phyloP scores from a whole-genome alignment of 1,140 invertebrate genomes.

The Drosophila eugracilis region DNA sequence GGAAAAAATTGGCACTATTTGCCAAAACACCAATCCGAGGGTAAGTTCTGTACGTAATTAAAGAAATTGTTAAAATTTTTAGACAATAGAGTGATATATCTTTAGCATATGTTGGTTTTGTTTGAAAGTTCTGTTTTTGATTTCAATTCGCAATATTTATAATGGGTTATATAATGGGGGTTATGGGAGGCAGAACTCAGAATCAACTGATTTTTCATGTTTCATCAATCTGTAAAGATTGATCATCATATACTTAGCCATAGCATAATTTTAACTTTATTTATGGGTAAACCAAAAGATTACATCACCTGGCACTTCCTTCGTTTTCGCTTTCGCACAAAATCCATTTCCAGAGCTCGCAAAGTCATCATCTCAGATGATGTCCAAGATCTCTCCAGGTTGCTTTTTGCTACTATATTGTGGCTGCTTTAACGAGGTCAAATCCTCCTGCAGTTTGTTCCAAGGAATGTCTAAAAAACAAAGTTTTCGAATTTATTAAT shows the following conservation, averaged over 20 bases:
- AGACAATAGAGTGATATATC: too few species aligned
- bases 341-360: background rate
- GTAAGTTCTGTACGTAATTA: background rate
- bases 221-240: too few species aligned
- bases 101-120: background rate
- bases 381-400: background rate
- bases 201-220: too few species aligned
- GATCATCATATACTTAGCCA: too few species aligned
- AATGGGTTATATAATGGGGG: background rate
- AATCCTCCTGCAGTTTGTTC: too few species aligned
- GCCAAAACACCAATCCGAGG: constrained; percentile 3
- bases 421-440: background rate
- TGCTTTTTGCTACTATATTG: background rate
- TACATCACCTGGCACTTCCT: background rate
- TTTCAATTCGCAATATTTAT: background rate
- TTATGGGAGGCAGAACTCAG: background rate
- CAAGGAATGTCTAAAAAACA: too few species aligned
- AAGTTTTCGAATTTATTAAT: too few species aligned
- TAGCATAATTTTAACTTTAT: too few species aligned
- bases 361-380: background rate
- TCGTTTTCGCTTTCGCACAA: background rate
- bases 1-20: constrained; percentile 1
- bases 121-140: background rate
- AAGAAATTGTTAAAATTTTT: background rate
- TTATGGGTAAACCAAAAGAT: too few species aligned